Evolutionary conservation across 2,113 vertebrate genomes (phyloP).

Genomic region (Gobiocypris rarus): DNA sequence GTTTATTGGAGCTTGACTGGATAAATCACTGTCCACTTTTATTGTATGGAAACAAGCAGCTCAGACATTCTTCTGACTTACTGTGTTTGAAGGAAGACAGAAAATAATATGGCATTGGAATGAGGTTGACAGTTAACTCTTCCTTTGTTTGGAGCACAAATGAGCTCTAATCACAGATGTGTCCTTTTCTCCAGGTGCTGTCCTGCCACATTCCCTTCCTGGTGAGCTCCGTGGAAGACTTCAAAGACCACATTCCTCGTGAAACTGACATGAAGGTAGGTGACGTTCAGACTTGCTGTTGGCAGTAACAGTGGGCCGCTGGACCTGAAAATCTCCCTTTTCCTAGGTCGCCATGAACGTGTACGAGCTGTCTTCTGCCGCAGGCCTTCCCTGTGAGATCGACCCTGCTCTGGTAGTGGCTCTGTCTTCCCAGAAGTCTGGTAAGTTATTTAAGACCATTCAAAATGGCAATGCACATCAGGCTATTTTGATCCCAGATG

Average conservation of each 20-base stretch:
- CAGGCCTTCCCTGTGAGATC: conserved; percentile 95
- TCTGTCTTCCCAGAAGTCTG: conserved; percentile 97
- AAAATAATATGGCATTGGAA: neutral
- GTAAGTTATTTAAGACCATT: conserved; percentile 69
- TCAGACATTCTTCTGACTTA: neutral
- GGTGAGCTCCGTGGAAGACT: conserved; percentile 98
- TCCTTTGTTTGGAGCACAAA: neutral
- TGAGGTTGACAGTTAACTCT: neutral
- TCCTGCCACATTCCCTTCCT: conserved; percentile 99
- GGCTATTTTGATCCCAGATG: neutral
- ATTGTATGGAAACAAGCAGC: neutral
- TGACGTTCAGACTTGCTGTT: neutral
- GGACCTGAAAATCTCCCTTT: neutral
- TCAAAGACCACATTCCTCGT: conserved; percentile 98
- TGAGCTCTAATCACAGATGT: neutral
- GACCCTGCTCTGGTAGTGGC: conserved; percentile 96
- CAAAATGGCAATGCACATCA: neutral
- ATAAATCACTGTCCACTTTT: neutral
- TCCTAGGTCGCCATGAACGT: conserved; percentile 98
- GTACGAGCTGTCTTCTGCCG: conserved; percentile 96
- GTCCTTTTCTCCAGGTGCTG: conserved; percentile 81
- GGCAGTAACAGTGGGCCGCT: neutral
- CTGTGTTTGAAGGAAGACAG: neutral
- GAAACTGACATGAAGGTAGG: conserved; percentile 99
- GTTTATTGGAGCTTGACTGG: neutral